Evolutionary conservation across 1,140 invertebrate genomes (phyloP), one percentile per base, ranked within the genome.

Genomic region (Eueides isabella): DNA sequence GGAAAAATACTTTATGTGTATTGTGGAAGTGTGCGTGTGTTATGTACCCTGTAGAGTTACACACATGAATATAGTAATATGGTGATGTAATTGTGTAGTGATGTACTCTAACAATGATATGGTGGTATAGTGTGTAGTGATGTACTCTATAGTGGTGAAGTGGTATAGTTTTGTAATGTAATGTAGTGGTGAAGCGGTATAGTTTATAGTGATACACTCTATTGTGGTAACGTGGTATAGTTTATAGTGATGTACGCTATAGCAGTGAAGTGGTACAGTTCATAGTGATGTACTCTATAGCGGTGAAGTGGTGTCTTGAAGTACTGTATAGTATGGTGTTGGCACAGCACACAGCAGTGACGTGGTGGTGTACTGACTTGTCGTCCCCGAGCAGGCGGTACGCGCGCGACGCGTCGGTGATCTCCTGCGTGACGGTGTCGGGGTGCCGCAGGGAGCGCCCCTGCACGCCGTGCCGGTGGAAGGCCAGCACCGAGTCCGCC

Each of bases 381-480:
- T 98, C 98, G 76, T 96, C 96, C 78, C 98, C 98, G 44, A 99
- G 94, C 80, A 99, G 94, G 85, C 97, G 95, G 91, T 99, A 99
- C 62, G 96, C 96, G 88, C 98, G 95, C 82, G 97, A 98, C 69
- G 95, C 95, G 94, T 99, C 98, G 83, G 96, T 97, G 78, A 99
- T 99, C 85, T 92, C 91, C 80, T 99, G 98, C 44, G 98, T 99
- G 74, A 99, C 95, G 94, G 99, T 98, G 67, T 98, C 98, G 35
- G 35, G 35, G 92, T 98, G 98, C 86, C 97, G 97, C 81, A 99
- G 96, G 86, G 98, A 99, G 82, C 98, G 95, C 35, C 98, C 99
- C 94, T 99, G 98, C 95, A 99, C 98, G 70, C 98, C 98, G 94
- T 99, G 97, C 80, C 98, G 97, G 91, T 99, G 98, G 94, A 99